A percentile compares a stretch with the other conserved stretches of the same genome.
Evolutionary conservation across 2,113 vertebrate species (phyloP).

Genomic region (Columba livia): DNA sequence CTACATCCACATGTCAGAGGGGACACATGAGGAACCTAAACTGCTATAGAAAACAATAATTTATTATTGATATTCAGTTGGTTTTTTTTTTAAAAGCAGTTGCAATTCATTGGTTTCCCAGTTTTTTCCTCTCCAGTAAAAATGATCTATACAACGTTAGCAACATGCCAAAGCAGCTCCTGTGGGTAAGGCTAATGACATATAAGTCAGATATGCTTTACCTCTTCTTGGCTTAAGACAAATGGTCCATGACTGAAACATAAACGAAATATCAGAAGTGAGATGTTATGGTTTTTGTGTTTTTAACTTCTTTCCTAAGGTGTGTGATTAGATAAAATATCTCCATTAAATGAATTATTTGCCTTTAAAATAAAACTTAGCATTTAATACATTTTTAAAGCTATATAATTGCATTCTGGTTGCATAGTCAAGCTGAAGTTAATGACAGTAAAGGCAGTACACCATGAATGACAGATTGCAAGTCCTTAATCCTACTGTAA

Average conservation of each 20-base stretch:
- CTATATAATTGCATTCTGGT: background rate
- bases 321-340: background rate
- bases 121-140: slow-evolving; percentile 25
- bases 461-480: background rate
- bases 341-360: background rate
- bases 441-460: background rate
- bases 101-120: slow-evolving; percentile 60
- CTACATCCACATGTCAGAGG: slow-evolving; percentile 69
- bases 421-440: background rate
- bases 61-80: slow-evolving; percentile 77
- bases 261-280: background rate
- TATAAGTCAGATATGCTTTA: slow-evolving; percentile 1
- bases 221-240: slow-evolving; percentile 9
- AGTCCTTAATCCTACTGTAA: background rate
- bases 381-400: background rate
- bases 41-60: slow-evolving; percentile 72
- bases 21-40: slow-evolving; percentile 54
- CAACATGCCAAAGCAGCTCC: slow-evolving; percentile 2
- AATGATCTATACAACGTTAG: slow-evolving; percentile 36
- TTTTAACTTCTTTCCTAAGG: background rate
- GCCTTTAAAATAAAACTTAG: background rate
- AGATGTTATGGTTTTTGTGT: background rate
- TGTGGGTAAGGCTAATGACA: slow-evolving; percentile 15
- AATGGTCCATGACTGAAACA: background rate
- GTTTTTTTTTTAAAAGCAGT: slow-evolving; percentile 62